Base-by-base conservation (phyloP, 2,888 invertebrate genomes). In the Taenaris catops region DNA sequence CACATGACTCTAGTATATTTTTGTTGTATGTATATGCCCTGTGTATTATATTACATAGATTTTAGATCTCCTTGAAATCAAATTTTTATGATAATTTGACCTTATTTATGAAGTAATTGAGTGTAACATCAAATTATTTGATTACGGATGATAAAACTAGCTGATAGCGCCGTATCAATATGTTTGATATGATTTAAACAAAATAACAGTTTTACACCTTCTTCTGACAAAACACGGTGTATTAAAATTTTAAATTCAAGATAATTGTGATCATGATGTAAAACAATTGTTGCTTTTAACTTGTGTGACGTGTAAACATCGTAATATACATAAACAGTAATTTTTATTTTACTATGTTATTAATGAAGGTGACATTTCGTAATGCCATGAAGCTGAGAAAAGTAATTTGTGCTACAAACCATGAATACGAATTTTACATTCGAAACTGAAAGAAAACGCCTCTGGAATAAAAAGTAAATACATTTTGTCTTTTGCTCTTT, bases 401-500 rank as follows among this genome's bases (percentile, higher is more conserved):
- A 53, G 46, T 49, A 48, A 53, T 55, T 58, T 57, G 58, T 62
- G 47, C 59, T 51, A 55, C 64, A 63, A 67, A 70, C 56, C 59
- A 73, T 74, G 78, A 64, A 66, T 57, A 61, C 62, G 46, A 66
- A 67, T 58, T 58, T 55, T 49, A 46, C 66, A 64, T 71, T 64
- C 57, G 57, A 69, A 63, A 58, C 57, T 56, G 70, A 76, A 69
- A 69, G 56, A 54, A 58, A 56, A 64, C 68, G 57, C 53, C 60
- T 49, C 45, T 52, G 51, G 62, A 75, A 72, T 65, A 63, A 74
- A 60, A 73, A 70, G 76, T 78, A 66, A 48, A 44, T 41, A 45
- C 17, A 61, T 48, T 55, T 19, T 28, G 19, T 23, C 11, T 19
- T 24, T 41, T 46, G 10, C 23, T 37, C 18, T 41, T 34, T 38